Evolutionary conservation across 2,888 invertebrate genomes (phyloP).

Genomic region (Xestia ashworthii): DNA sequence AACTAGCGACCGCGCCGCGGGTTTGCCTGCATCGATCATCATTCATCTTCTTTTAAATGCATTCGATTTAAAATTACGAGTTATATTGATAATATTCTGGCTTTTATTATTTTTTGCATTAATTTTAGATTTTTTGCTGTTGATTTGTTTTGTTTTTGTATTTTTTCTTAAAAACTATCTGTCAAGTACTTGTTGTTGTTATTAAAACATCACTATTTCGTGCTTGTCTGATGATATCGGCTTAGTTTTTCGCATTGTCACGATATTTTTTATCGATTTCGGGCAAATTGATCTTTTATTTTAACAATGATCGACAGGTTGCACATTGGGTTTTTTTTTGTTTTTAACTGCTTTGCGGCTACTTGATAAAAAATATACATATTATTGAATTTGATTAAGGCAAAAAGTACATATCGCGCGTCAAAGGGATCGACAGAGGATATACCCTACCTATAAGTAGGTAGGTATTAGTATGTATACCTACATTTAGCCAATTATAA

Average conservation of each 20-base stretch:
- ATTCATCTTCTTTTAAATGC: constrained; percentile 62
- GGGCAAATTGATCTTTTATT: constrained; percentile 26
- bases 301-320: constrained; percentile 62
- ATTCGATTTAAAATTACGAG: constrained; percentile 47
- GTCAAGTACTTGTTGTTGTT: constrained; percentile 12
- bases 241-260: constrained; percentile 44
- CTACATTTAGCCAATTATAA: not conserved
- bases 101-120: constrained; percentile 8
- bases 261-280: constrained; percentile 44
- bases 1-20: constrained; percentile 62
- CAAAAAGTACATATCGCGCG: not conserved
- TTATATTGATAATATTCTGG: constrained; percentile 26
- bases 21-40: constrained; percentile 65
- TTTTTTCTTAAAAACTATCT: constrained; percentile 8
- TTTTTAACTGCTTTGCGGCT: constrained; percentile 17
- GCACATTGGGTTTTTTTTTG: constrained; percentile 34
- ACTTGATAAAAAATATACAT: constrained; percentile 17
- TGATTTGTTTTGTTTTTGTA: not conserved
- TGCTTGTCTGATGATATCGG: constrained; percentile 18
- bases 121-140: not conserved
- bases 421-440: not conserved
- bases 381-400: not conserved
- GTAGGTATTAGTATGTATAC: not conserved
- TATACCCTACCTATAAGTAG: not conserved
- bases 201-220: constrained; percentile 26